Conservation (phyloP, 2,113 vertebrate species). For the Sphaerodactylus townsendi region DNA sequence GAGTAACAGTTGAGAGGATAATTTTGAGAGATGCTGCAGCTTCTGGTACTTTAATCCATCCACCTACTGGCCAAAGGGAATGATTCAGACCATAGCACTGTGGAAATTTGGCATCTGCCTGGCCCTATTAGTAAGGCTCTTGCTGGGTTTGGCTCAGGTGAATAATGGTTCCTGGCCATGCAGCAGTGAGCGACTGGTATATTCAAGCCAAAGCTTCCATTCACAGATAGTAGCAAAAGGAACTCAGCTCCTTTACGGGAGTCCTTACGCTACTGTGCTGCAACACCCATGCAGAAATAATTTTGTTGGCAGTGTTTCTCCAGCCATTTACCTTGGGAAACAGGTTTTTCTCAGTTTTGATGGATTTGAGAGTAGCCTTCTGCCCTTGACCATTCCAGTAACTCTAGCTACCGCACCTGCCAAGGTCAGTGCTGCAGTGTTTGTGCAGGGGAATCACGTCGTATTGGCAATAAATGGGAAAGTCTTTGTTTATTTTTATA, state of each 20-base stretch:
- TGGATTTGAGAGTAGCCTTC: not conserved
- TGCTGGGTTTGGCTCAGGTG: not conserved
- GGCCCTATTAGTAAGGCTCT: not conserved
- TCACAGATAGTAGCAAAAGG: fast-evolving
- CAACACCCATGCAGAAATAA: not conserved
- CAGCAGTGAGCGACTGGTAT: not conserved
- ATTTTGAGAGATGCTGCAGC: not conserved
- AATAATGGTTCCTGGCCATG: not conserved
- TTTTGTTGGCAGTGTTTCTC: fast-evolving
- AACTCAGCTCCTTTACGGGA: not conserved
- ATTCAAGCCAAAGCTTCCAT: not conserved
- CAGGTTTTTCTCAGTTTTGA: not conserved
- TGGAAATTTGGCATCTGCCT: not conserved
- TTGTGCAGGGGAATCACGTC: fast-evolving
- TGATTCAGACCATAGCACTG: not conserved
- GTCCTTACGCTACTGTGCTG: not conserved
- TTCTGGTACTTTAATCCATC: not conserved
- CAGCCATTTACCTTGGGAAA: fast-evolving
- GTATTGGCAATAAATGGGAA: fast-evolving
- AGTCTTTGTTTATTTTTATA: not conserved
- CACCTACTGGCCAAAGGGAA: not conserved
- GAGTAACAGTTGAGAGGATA: not conserved
- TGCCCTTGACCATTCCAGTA: not conserved
- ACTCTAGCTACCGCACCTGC: not conserved
- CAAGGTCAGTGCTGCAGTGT: fast-evolving